Conservation (phyloP, 2,797 vertebrate genomes). For the Microctenopoma steveboyesi region DNA sequence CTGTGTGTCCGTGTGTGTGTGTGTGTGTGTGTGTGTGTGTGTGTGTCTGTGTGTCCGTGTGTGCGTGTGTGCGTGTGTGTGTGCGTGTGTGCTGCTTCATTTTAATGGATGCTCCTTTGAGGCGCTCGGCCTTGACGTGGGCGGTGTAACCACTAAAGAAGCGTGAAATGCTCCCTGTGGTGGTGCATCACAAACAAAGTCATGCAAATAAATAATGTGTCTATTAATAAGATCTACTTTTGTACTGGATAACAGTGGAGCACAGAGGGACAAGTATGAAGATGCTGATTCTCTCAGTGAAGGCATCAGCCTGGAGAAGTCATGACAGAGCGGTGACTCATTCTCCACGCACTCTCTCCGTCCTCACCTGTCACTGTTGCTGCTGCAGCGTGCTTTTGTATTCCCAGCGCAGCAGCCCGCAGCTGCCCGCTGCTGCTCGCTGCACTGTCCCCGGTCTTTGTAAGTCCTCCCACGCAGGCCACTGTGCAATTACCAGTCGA, state of each 20-base stretch:
- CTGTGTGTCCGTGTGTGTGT: too few relatives aligned
- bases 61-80: neutral
- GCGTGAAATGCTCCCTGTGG: constrained; percentile 9
- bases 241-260: neutral
- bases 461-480: constrained; percentile 45
- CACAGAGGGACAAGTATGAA: constrained; percentile 4
- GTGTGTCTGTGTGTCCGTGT: neutral
- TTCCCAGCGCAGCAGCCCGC: constrained; percentile 24
- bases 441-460: constrained; percentile 9
- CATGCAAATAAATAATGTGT: neutral
- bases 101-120: constrained; percentile 34
- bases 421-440: neutral
- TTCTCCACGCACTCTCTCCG: constrained; percentile 28
- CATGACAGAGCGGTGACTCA: constrained; percentile 48
- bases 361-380: constrained; percentile 43
- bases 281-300: neutral
- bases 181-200: constrained; percentile 28
- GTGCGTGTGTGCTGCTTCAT: neutral
- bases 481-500: constrained; percentile 36
- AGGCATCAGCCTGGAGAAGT: constrained; percentile 40
- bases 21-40: too few relatives aligned
- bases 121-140: constrained; percentile 24
- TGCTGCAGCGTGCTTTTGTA: constrained; percentile 12
- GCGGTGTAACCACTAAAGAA: constrained; percentile 34
- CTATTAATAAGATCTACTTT: constrained; percentile 14